Percentiles rank a stretch among this genome's conserved stretches.
These are phyloP conservation scores for Laticauda laticaudata DNA, from an alignment of 2,113 vertebrate species.

Conservation along the genomic window DNA sequence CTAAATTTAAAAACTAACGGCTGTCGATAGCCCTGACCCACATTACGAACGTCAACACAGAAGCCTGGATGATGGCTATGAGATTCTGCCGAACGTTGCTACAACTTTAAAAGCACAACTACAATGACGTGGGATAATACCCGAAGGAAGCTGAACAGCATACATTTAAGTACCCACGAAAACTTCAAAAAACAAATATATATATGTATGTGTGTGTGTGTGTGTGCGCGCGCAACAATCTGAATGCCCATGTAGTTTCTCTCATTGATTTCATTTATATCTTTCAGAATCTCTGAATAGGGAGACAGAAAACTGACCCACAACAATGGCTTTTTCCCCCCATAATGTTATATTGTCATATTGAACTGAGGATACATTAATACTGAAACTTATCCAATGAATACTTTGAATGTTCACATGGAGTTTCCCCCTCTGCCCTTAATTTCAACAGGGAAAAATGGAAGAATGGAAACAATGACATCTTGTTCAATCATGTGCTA, in stretches of 20 bases:
- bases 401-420: constrained; percentile 33
- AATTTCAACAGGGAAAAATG: constrained; percentile 47
- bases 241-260: background rate
- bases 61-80: too few relatives aligned
- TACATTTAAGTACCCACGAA: too few relatives aligned
- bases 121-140: too few relatives aligned
- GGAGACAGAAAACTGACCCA: constrained; percentile 13
- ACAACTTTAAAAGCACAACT: too few relatives aligned
- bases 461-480: constrained; percentile 42
- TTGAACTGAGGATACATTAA: constrained; percentile 39
- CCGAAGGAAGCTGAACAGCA: too few relatives aligned
- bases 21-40: too few relatives aligned
- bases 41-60: too few relatives aligned
- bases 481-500: constrained; percentile 43
- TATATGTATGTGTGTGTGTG: background rate
- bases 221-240: background rate
- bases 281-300: background rate
- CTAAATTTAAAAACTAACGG: too few relatives aligned
- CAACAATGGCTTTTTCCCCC: constrained; percentile 26
- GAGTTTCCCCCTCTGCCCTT: constrained; percentile 37
- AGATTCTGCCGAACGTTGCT: too few relatives aligned
- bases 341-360: constrained; percentile 37
- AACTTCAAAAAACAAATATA: too few relatives aligned
- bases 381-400: constrained; percentile 42
- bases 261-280: constrained; percentile 3